Percentiles rank a stretch among this genome's conserved stretches.
Evolutionary conservation across 2,888 invertebrate species (phyloP).

Genomic region (Cheilosia impressa): DNA sequence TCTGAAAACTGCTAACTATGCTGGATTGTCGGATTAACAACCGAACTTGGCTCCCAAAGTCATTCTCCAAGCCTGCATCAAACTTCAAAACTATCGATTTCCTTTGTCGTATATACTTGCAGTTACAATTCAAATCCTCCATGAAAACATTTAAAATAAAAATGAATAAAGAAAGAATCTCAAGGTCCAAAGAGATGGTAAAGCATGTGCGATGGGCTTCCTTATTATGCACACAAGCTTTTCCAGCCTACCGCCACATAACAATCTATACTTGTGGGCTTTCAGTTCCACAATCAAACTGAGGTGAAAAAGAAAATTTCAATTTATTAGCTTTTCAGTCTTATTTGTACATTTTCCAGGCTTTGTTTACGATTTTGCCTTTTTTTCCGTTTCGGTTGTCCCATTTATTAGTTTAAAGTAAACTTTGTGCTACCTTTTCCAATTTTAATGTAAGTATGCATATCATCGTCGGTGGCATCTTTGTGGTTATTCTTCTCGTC

Average conservation of each 20-base stretch:
- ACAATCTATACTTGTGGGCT: constrained; percentile 64
- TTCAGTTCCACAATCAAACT: constrained; percentile 59
- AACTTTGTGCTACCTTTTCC: neutral
- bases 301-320: constrained; percentile 55
- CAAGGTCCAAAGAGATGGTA: constrained; percentile 49
- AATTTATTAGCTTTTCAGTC: constrained; percentile 66
- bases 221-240: constrained; percentile 61
- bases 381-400: constrained; percentile 1
- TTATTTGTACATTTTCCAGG: constrained; percentile 59
- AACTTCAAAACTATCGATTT: constrained; percentile 29
- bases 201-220: constrained; percentile 33
- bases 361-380: constrained; percentile 54
- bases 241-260: constrained; percentile 52
- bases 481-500: too few relatives aligned
- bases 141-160: neutral
- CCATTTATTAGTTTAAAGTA: neutral
- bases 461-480: neutral
- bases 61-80: neutral
- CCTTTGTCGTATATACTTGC: neutral
- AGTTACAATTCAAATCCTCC: constrained; percentile 11
- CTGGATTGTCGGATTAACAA: constrained; percentile 7
- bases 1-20: constrained; percentile 14
- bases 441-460: constrained; percentile 4
- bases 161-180: neutral
- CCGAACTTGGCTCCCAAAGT: constrained; percentile 7